Percentiles rank a stretch among this genome's conserved stretches.
phyloP scores from a whole-genome alignment of 2,888 invertebrate genomes.

The Ariolimax columbianus region DNA sequence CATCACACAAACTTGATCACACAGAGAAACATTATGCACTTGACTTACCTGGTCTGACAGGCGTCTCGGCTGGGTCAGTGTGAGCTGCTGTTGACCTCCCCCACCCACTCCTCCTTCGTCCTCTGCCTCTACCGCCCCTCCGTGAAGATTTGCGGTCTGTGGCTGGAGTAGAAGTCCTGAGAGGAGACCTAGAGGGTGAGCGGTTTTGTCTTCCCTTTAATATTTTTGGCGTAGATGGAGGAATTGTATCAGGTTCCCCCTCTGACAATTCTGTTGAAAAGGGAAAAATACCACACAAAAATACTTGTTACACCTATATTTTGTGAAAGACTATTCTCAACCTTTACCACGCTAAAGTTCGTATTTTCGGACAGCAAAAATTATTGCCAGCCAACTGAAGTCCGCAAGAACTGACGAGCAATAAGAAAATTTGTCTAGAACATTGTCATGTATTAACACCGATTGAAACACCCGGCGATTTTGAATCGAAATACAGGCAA shows the following conservation, averaged over 20 bases:
- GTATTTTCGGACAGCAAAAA: too few relatives aligned
- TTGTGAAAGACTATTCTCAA: too few relatives aligned
- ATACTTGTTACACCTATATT: background rate
- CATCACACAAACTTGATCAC: too few relatives aligned
- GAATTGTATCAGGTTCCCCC: constrained; percentile 30
- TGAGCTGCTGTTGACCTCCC: constrained; percentile 54
- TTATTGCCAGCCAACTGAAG: too few relatives aligned
- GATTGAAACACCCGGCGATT: too few relatives aligned
- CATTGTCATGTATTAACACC: too few relatives aligned
- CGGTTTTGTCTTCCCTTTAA: constrained; percentile 49
- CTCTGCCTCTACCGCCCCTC: constrained; percentile 55
- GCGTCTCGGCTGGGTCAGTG: constrained; percentile 32
- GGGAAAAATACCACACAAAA: background rate
- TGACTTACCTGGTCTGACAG: constrained; percentile 34
- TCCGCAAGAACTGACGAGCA: too few relatives aligned
- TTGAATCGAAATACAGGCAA: too few relatives aligned
- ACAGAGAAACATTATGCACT: background rate
- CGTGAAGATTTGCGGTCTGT: constrained; percentile 40
- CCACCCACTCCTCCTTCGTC: constrained; percentile 64
- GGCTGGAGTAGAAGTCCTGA: constrained; percentile 21
- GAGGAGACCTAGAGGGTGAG: constrained; percentile 47
- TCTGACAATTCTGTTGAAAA: constrained; percentile 17
- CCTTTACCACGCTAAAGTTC: too few relatives aligned
- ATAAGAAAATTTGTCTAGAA: too few relatives aligned
- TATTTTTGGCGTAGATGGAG: constrained; percentile 44